Evolutionary conservation across 2,113 vertebrate species (phyloP), one percentile per base, ranked within the genome.

Genomic region (Brachyhypopomus occidentalis): DNA sequence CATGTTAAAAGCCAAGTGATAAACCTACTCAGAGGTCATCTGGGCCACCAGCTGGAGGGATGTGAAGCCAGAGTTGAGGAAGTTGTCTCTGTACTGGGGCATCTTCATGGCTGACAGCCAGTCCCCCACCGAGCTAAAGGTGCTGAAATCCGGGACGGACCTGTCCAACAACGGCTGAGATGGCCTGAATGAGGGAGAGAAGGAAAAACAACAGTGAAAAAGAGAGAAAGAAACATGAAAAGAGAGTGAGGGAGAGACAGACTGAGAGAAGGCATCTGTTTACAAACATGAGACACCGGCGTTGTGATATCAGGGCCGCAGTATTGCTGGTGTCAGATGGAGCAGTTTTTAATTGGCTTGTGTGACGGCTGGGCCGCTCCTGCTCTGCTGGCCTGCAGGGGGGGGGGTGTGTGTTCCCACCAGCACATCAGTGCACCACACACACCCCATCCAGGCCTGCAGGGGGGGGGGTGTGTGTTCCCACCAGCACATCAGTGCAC

Each of bases 101-200:
- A 99, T 99, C 94, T 99, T 98, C 89, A 99, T 97, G 85, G 98
- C 98, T 2, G 92, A 93, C 87, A 99, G 94, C 98, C 98, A 99
- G 90, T 99, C 98, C 4, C 98, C 98, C 80, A 99, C 97, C 83
- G 97, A 98, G 93, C 96, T 98, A 92, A 99, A 98, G 89, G 96
- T 96, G 91, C 95, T 98, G 92, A 99, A 98, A 92, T 99, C 97
- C 30, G 97, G 98, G 90, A 98, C 94, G 88, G 97, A 98, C 90
- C 96, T 95, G 89, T 99, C 97, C 67, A 99, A 92, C 89, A 99
- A 95, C 86, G 96, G 97, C 94, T 99, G 98, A 89, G 98, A 98
- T 94, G 98, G 96, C 95, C 98, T 99, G 92, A 6, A n/a, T n/a
- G n/a, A n/a, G n/a, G n/a, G 30, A 30, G 30, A 30, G 30, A 30